Evolutionary conservation across 2,888 invertebrate genomes (phyloP).

Genomic region (Acrobasis repandana): DNA sequence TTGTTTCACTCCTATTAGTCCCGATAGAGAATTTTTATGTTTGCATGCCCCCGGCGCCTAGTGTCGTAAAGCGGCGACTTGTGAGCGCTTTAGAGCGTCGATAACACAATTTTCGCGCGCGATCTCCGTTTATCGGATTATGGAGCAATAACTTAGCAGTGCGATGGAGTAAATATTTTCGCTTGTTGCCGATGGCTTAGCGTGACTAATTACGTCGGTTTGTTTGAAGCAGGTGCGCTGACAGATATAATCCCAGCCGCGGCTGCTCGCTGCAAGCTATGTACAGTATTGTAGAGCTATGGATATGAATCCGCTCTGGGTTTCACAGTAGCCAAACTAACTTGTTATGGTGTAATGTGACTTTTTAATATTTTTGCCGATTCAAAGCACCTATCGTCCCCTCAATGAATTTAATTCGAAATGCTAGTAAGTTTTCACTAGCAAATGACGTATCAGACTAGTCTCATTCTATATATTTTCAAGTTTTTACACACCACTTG

Average conservation of each 20-base stretch:
- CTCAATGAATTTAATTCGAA: too few species aligned
- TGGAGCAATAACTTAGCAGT: conserved; percentile 69
- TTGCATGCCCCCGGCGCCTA: conserved; percentile 73
- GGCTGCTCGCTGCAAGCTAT: not conserved
- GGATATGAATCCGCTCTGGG: too few species aligned
- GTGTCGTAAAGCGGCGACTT: conserved; percentile 79
- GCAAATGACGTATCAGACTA: too few species aligned
- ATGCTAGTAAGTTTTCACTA: too few species aligned
- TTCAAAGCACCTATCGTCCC: too few species aligned
- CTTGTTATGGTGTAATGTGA: too few species aligned
- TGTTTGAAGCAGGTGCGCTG: conserved; percentile 70
- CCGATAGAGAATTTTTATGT: conserved; percentile 83
- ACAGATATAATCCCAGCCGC: conserved; percentile 59
- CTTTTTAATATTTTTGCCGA: too few species aligned
- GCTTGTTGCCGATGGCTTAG: conserved; percentile 57
- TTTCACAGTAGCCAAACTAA: too few species aligned
- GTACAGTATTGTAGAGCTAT: too few species aligned
- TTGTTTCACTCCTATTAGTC: conserved; percentile 82
- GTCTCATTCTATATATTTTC: too few species aligned
- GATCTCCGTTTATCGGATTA: conserved; percentile 78
- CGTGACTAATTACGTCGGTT: conserved; percentile 69
- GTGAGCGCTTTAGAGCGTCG: conserved; percentile 75
- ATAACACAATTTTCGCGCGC: conserved; percentile 75
- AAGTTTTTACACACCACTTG: too few species aligned
- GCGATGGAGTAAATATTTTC: conserved; percentile 72